Conservation (phyloP, 2,797 vertebrate genomes). For the Cryptoblepharus egeriae region DNA sequence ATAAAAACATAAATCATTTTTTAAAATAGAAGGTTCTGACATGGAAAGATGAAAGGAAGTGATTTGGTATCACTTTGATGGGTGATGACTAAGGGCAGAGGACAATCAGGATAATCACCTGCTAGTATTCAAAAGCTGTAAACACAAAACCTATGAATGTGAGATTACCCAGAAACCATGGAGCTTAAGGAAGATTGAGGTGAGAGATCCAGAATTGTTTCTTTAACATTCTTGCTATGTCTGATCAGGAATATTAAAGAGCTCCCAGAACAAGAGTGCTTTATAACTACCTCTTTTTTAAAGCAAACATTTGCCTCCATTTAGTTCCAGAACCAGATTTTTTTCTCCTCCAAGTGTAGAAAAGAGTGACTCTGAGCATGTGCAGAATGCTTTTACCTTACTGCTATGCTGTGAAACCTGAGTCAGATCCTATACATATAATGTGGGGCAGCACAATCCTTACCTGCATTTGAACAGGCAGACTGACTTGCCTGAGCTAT, state of each 20-base stretch:
- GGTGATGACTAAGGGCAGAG: slow-evolving; percentile 60
- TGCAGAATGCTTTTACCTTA: neutral
- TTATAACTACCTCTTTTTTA: neutral
- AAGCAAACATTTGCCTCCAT: neutral
- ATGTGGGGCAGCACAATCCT: too few species aligned
- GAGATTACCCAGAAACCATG: neutral
- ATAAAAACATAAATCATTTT: slow-evolving; percentile 42
- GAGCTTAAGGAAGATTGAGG: slow-evolving; percentile 46
- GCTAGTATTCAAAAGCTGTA: slow-evolving; percentile 56
- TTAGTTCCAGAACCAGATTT: neutral
- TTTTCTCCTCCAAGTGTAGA: neutral
- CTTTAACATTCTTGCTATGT: slow-evolving; percentile 38
- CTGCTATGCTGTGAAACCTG: neutral
- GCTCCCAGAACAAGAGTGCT: neutral
- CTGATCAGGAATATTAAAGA: slow-evolving; percentile 2
- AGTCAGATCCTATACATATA: neutral
- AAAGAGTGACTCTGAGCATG: neutral
- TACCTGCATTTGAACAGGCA: too few species aligned
- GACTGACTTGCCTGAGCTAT: too few species aligned
- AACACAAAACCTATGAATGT: slow-evolving; percentile 37
- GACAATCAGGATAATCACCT: slow-evolving; percentile 59
- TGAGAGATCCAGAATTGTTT: slow-evolving; percentile 45
- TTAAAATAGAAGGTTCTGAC: slow-evolving; percentile 48
- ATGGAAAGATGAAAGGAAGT: slow-evolving; percentile 57
- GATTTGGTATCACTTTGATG: slow-evolving; percentile 49